Base-by-base conservation (phyloP, 1,140 invertebrate genomes). In the Monomorium pharaonis region DNA sequence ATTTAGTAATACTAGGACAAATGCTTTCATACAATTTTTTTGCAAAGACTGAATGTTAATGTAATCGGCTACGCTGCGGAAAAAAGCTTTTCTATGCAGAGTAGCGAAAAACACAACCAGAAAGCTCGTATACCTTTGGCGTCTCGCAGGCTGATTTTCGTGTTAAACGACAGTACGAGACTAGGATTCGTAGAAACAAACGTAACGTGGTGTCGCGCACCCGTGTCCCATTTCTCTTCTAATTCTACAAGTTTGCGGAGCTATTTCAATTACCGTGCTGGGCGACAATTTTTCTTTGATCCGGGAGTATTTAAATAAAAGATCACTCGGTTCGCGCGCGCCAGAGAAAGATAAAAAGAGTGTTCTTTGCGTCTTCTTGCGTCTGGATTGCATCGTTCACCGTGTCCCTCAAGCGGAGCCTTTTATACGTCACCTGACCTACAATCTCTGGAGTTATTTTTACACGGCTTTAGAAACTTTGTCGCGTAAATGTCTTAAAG, bases 361-460 rank as follows among this genome's bases (percentile, higher is more conserved):
- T 76, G 56, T 84, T 72, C 65, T 54, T 60, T 49, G 51, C 58
- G 30, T 83, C 72, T 56, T 83, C 77, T 90, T 69, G 44, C 78
- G 51, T 76, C 63, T 65, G 65, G 63, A 78, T 77, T 78, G 42
- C 16, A 18, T 10, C 77, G 42, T 18, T 18, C 65, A n/a, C 27
- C 30, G 63, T 24, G 14, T 14, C 18, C 24, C 76, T 56, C 58
- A 42, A 60, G 33, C 21, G 56, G 70, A 54, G 51, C 42, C 87
- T 91, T 91, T 91, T 90, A 91, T 70, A 37, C 70, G 58, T 67
- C 83, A 86, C 86, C 67, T 91, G 91, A 91, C 88, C 90, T 87
- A 91, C 87, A 91, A 91, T 91, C 83, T 89, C 56, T 86, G 80
- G 70, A 56, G 60, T 85, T 91, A 91, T 91, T 91, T 91, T 91